phyloP scores from a whole-genome alignment of 2,113 vertebrate species.

The Narcine bancroftii region DNA sequence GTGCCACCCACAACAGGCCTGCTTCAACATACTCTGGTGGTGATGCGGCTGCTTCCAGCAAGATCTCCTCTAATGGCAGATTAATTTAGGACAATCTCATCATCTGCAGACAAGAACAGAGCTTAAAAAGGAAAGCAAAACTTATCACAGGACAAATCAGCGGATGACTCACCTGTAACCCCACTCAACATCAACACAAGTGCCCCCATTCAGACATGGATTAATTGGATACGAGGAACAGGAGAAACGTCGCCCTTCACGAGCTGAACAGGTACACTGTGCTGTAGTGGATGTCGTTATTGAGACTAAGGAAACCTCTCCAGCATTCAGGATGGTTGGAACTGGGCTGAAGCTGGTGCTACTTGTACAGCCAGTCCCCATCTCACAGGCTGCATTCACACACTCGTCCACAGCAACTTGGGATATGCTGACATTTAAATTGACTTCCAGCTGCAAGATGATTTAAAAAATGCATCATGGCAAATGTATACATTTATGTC shows the following conservation, averaged over 20 bases:
- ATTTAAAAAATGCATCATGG: conserved; percentile 30
- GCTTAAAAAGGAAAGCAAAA: background rate
- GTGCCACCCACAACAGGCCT: too few relatives aligned
- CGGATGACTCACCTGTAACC: conserved; percentile 65
- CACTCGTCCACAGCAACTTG: conserved; percentile 73
- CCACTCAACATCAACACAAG: conserved; percentile 64
- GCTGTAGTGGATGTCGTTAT: conserved; percentile 51
- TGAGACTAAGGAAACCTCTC: conserved; percentile 63
- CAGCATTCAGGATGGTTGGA: conserved; percentile 57
- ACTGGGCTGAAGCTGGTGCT: conserved; percentile 53
- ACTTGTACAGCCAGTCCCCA: conserved; percentile 60
- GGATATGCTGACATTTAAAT: conserved; percentile 59
- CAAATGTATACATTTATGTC: background rate
- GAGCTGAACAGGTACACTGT: conserved; percentile 63
- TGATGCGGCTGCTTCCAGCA: background rate
- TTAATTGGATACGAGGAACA: conserved; percentile 63
- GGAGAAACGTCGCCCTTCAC: conserved; percentile 57
- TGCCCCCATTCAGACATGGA: conserved; percentile 75
- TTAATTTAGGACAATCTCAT: background rate
- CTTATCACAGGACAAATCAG: background rate
- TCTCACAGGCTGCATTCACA: conserved; percentile 57
- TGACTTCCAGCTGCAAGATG: conserved; percentile 63
- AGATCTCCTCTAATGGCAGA: background rate
- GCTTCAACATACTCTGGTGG: too few relatives aligned
- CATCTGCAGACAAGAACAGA: background rate